Percentiles rank a stretch among this genome's conserved stretches.
phyloP scores from a whole-genome alignment of 2,797 vertebrate genomes.

The Hippocampus kuda region DNA sequence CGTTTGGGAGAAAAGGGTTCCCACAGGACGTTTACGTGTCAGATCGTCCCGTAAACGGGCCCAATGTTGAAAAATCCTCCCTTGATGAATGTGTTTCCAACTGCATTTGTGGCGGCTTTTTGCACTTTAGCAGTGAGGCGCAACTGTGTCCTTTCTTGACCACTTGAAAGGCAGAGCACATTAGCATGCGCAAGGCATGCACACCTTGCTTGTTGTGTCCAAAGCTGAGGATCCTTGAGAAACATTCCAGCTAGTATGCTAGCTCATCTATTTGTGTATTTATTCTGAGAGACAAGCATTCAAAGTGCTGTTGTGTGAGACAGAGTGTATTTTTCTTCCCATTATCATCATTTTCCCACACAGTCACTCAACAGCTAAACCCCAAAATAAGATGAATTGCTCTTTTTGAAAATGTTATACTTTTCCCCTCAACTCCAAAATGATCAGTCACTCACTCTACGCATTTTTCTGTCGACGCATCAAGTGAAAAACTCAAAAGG shows the following conservation, averaged over 20 bases:
- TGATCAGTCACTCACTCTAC: neutral
- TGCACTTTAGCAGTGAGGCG: conserved; percentile 35
- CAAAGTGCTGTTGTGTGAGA: neutral
- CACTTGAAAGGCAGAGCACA: conserved; percentile 42
- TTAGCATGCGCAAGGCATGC: conserved; percentile 48
- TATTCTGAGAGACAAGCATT: neutral
- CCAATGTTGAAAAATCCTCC: neutral
- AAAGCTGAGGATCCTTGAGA: conserved; percentile 12
- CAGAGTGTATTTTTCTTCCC: neutral
- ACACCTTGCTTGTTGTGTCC: conserved; percentile 32
- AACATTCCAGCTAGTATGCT: neutral
- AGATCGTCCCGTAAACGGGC: neutral
- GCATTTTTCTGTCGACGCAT: neutral
- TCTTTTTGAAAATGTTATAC: neutral
- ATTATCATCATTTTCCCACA: neutral
- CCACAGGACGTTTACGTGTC: neutral
- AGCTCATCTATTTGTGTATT: neutral
- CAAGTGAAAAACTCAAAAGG: too few relatives aligned
- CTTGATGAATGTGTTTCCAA: neutral
- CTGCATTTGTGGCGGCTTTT: neutral
- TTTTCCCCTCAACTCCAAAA: neutral
- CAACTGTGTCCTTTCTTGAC: conserved; percentile 45
- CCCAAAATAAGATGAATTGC: neutral
- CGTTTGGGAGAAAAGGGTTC: neutral
- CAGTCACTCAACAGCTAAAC: neutral